Percentiles rank a stretch among this genome's conserved stretches.
phyloP scores from a whole-genome alignment of 2,888 invertebrate species.

The Oscheius myriophilus region DNA sequence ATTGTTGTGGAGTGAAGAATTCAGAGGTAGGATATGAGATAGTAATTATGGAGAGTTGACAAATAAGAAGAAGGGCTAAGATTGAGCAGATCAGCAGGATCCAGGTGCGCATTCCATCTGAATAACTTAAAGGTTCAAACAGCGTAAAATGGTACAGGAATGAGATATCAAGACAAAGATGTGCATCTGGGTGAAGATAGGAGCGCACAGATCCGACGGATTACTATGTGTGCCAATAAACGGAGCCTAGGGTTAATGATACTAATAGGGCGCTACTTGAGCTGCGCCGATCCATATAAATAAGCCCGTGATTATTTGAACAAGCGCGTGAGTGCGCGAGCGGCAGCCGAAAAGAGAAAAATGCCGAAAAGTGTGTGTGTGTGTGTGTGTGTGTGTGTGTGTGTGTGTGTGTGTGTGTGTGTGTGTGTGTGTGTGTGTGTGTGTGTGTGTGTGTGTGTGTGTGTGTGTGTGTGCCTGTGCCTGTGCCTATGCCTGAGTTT shows the following conservation, averaged over 20 bases:
- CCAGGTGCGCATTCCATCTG: constrained; percentile 29
- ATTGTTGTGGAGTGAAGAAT: constrained; percentile 13
- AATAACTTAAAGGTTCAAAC: background rate
- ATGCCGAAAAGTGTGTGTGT: too few relatives aligned
- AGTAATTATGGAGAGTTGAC: constrained; percentile 12
- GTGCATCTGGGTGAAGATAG: background rate
- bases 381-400: too few relatives aligned
- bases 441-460: too few relatives aligned
- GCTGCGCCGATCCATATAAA: constrained; percentile 27
- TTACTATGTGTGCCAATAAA: background rate
- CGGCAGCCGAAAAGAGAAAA: background rate
- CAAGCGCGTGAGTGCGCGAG: constrained; percentile 10
- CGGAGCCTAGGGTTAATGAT: constrained; percentile 22
- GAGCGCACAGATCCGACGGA: background rate
- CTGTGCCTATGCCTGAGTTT: too few relatives aligned
- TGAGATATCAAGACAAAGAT: background rate
- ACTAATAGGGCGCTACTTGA: constrained; percentile 23
- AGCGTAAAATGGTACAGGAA: too few relatives aligned
- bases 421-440: too few relatives aligned
- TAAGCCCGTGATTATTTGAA: constrained; percentile 30
- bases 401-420: too few relatives aligned
- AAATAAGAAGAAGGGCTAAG: constrained; percentile 2
- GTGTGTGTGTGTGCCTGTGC: too few relatives aligned
- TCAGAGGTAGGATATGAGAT: constrained; percentile 19
- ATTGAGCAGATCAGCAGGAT: constrained; percentile 21